Percentiles rank a stretch among this genome's conserved stretches.
Conservation (phyloP, 92 coral and sea anemone genomes). For the Heliopora coerulea region DNA sequence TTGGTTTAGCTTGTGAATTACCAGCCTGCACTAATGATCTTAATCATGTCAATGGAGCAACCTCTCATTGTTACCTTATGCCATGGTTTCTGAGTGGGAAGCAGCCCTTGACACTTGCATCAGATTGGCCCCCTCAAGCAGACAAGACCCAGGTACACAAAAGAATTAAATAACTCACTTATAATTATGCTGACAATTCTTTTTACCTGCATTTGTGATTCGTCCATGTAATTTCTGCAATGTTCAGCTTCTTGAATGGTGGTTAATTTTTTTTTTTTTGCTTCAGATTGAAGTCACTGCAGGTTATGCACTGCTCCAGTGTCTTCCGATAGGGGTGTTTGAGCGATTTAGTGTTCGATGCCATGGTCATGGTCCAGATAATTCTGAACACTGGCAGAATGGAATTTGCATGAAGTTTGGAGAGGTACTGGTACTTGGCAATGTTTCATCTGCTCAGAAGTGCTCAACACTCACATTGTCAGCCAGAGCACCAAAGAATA, state of each 20-base stretch:
- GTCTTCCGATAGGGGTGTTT: constrained; percentile 79
- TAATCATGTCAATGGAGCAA: constrained; percentile 29
- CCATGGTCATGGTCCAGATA: constrained; percentile 54
- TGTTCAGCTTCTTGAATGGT: too few relatives aligned
- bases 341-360: constrained; percentile 84
- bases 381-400: constrained; percentile 67
- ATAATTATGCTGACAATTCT: too few relatives aligned
- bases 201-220: too few relatives aligned
- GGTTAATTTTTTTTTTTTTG: background rate
- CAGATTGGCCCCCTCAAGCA: constrained; percentile 37
- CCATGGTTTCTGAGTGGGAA: constrained; percentile 75
- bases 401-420: constrained; percentile 58
- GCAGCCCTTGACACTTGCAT: constrained; percentile 8
- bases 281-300: constrained; percentile 58
- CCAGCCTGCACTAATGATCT: constrained; percentile 25
- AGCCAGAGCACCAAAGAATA: constrained; percentile 56
- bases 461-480: constrained; percentile 59
- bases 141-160: constrained; percentile 33
- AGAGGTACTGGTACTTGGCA: constrained; percentile 47
- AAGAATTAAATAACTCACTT: too few relatives aligned
- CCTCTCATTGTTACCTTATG: constrained; percentile 43
- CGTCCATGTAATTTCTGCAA: too few relatives aligned
- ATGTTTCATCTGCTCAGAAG: constrained; percentile 39
- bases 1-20: constrained; percentile 87
- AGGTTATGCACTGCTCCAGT: constrained; percentile 51